Percentiles rank a stretch among this genome's conserved stretches.
phyloP scores from a whole-genome alignment of 2,797 vertebrate genomes.

The Takifugu ocellatus region DNA sequence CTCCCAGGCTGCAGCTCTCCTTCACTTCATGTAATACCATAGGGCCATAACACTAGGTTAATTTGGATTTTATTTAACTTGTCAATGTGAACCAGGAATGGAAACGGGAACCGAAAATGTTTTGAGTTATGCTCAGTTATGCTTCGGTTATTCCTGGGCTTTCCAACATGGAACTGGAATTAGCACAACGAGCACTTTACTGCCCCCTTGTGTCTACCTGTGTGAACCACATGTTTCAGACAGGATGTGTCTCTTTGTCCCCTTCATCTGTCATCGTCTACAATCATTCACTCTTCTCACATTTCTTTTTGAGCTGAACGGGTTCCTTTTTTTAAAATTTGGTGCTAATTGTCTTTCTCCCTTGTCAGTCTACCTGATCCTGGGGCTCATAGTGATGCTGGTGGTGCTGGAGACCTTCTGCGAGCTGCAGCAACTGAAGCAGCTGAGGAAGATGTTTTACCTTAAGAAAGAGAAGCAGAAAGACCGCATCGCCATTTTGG shows the following conservation, averaged over 20 bases:
- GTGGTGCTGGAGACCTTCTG: slow-evolving; percentile 97
- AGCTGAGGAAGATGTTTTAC: slow-evolving; percentile 94
- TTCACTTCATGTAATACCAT: too few species aligned
- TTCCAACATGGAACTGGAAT: background rate
- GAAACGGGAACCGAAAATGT: background rate
- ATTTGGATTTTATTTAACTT: too few species aligned
- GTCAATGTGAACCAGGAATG: too few species aligned
- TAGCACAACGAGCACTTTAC: background rate
- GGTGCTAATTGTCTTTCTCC: slow-evolving; percentile 1
- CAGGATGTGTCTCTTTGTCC: background rate
- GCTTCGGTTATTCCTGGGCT: background rate
- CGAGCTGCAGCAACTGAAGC: slow-evolving; percentile 93
- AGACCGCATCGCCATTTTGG: slow-evolving; percentile 86
- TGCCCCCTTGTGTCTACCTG: slow-evolving; percentile 49
- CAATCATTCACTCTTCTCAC: too few species aligned
- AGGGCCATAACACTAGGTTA: too few species aligned
- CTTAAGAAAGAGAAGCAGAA: slow-evolving; percentile 91
- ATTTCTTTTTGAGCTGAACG: background rate
- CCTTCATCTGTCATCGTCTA: too few species aligned
- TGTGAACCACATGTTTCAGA: slow-evolving; percentile 15
- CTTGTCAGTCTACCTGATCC: slow-evolving; percentile 85
- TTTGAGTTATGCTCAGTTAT: too few species aligned
- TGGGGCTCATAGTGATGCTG: slow-evolving; percentile 93
- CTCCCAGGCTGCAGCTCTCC: too few species aligned
- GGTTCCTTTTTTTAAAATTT: background rate